Evolutionary conservation across 2,113 vertebrate genomes (phyloP).

Genomic region (Irena cyanogastra): DNA sequence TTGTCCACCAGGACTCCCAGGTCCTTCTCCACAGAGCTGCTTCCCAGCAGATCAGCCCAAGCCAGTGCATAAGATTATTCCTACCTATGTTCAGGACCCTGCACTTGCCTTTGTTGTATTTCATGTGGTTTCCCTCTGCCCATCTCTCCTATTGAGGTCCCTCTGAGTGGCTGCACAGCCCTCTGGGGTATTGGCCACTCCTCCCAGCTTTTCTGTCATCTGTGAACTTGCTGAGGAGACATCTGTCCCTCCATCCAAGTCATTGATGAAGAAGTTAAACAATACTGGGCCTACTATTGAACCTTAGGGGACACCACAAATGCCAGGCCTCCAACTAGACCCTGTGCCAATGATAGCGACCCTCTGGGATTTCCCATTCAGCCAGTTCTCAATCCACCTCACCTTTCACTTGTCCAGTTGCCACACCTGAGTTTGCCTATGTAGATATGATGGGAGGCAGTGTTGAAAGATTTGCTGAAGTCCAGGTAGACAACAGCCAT

Average conservation of each 20-base stretch:
- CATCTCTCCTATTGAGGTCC: not conserved
- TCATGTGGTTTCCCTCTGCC: not conserved
- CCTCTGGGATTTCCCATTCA: not conserved
- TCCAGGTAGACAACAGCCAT: too few relatives aligned
- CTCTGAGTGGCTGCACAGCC: not conserved
- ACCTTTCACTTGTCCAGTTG: not conserved
- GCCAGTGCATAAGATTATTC: not conserved
- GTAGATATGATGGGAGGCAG: too few relatives aligned
- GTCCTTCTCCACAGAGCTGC: not conserved
- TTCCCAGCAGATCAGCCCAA: not conserved
- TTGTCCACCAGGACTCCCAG: not conserved
- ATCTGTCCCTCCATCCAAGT: not conserved
- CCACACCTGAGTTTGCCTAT: not conserved
- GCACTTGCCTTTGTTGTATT: not conserved
- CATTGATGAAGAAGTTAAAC: not conserved
- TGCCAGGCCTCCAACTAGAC: not conserved
- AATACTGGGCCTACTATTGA: not conserved
- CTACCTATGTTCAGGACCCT: not conserved
- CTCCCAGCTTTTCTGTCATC: not conserved
- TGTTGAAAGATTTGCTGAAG: not conserved
- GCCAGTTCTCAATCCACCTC: not conserved
- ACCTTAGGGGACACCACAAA: not conserved
- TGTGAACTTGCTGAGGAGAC: not conserved
- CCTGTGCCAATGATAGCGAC: not conserved
- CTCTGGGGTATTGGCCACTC: not conserved